These are phyloP conservation scores for Nymphalis polychloros DNA, from an alignment of 2,888 invertebrate species.

Conservation along the genomic window DNA sequence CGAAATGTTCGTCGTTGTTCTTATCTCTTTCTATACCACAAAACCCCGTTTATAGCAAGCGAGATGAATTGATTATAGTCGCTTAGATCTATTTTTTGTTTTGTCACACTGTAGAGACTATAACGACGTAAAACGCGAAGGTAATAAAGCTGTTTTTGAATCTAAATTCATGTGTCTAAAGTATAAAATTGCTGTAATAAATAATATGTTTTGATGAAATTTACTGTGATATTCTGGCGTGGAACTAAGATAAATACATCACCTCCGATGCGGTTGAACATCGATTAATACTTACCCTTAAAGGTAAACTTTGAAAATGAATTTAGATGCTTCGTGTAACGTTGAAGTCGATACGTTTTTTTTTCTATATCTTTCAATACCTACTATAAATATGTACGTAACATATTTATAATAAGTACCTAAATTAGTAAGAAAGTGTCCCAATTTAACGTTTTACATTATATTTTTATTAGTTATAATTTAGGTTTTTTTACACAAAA, in stretches of 20 bases:
- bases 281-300: conserved; percentile 33
- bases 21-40: conserved; percentile 45
- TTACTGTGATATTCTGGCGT: conserved; percentile 22
- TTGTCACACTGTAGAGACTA: conserved; percentile 24
- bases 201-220: conserved; percentile 22
- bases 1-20: conserved; percentile 40
- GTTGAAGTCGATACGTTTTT: neutral
- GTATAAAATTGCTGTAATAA: conserved; percentile 7
- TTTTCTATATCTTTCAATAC: neutral
- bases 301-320: conserved; percentile 22
- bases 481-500: no score
- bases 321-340: conserved; percentile 1
- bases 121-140: conserved; percentile 26
- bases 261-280: conserved; percentile 35
- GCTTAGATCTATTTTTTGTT: conserved; percentile 35
- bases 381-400: no score
- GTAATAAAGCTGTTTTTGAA: conserved; percentile 13
- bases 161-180: conserved; percentile 10
- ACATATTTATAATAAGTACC: no score
- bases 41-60: conserved; percentile 41
- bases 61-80: conserved; percentile 45
- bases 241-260: conserved; percentile 36
- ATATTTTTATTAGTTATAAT: no score
- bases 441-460: no score
- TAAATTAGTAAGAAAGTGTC: no score